Evolutionary conservation across 2,797 vertebrate genomes (phyloP).

Genomic region (Microcaecilia unicolor): DNA sequence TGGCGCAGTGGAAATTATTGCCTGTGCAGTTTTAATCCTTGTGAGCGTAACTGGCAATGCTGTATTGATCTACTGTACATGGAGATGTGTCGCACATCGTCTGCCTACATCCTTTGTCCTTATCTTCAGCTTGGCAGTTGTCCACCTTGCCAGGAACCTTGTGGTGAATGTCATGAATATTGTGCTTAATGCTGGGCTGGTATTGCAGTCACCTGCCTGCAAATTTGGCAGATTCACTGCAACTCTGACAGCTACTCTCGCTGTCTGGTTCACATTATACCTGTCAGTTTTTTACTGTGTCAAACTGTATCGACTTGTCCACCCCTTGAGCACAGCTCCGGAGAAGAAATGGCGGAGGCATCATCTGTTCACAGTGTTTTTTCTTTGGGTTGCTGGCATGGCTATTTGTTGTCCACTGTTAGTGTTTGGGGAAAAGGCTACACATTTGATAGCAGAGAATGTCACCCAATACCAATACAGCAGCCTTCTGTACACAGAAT

Average conservation of each 20-base stretch:
- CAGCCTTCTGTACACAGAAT: slow-evolving; percentile 17
- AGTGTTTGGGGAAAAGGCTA: slow-evolving; percentile 6
- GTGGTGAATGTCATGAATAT: slow-evolving; percentile 36
- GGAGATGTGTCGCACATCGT: slow-evolving; percentile 16
- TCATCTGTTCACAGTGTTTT: slow-evolving; percentile 19
- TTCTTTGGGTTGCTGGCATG: slow-evolving; percentile 24
- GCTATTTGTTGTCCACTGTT: slow-evolving; percentile 25
- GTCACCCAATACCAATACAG: background rate
- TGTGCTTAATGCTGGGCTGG: slow-evolving; percentile 26
- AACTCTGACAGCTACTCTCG: slow-evolving; percentile 16
- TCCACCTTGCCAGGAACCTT: slow-evolving; percentile 31
- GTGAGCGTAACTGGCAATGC: slow-evolving; percentile 29
- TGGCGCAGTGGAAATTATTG: slow-evolving; percentile 6
- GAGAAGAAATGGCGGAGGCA: slow-evolving; percentile 11
- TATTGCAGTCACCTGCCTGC: slow-evolving; percentile 22
- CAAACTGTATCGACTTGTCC: slow-evolving; percentile 25
- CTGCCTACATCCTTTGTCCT: slow-evolving; percentile 36
- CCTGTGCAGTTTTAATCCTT: slow-evolving; percentile 17
- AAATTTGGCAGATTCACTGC: slow-evolving; percentile 27
- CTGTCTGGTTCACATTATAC: slow-evolving; percentile 39
- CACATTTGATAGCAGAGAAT: slow-evolving; percentile 1
- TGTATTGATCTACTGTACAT: slow-evolving; percentile 34
- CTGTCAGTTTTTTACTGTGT: slow-evolving; percentile 16
- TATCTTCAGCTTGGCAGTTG: slow-evolving; percentile 35
- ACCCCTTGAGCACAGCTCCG: slow-evolving; percentile 11